A percentile compares a stretch with the other conserved stretches of the same genome.
Evolutionary conservation across 2,113 vertebrate species (phyloP).

Genomic region (Petrocephalus microphthalmus): DNA sequence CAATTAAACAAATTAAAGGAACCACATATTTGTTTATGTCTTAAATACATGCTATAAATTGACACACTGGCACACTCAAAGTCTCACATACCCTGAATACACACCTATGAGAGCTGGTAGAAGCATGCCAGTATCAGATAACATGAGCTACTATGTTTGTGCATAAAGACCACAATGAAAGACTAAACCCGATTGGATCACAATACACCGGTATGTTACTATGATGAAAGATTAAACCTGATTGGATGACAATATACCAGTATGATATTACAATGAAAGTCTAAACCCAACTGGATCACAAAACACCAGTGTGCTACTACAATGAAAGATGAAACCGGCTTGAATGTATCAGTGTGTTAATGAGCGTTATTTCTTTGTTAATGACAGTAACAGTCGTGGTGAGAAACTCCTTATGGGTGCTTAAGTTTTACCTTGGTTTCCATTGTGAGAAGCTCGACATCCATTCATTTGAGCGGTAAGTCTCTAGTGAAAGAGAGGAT

Average conservation of each 20-base stretch:
- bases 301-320: background rate
- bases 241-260: background rate
- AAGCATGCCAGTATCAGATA: background rate
- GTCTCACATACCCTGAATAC: background rate
- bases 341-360: background rate
- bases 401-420: background rate
- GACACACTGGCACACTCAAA: background rate
- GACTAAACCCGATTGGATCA: background rate
- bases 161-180: background rate
- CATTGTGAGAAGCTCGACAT: background rate
- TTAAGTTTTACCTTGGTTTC: background rate
- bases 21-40: background rate
- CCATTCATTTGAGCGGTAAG: background rate
- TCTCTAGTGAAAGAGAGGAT: background rate
- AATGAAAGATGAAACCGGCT: background rate
- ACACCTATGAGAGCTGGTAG: background rate
- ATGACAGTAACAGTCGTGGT: background rate
- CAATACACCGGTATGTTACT: background rate
- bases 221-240: background rate
- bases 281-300: background rate
- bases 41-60: background rate
- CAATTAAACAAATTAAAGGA: background rate
- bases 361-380: background rate
- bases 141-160: background rate
- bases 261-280: constrained; percentile 1